A percentile compares a stretch with the other conserved stretches of the same genome.
phyloP scores from a whole-genome alignment of 2,113 vertebrate genomes.

The Percopsis transmontana region DNA sequence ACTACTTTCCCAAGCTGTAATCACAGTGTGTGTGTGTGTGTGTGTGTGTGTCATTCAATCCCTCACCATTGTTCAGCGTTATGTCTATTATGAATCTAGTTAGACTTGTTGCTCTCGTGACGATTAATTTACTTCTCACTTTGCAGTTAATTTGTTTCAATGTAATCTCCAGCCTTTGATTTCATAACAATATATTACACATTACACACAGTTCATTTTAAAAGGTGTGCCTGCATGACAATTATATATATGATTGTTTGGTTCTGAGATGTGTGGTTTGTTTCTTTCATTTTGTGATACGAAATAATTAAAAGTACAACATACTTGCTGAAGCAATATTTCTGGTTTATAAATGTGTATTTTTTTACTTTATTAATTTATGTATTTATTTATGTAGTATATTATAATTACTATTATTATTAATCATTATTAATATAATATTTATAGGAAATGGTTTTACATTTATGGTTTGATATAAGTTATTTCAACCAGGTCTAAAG shows the following conservation, averaged over 20 bases:
- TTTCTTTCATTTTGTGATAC: not conserved
- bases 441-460: no score
- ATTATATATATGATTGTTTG: not conserved
- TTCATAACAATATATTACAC: constrained; percentile 27
- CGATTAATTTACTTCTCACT: constrained; percentile 60
- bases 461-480: not conserved
- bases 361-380: no score
- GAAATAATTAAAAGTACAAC: no score
- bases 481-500: not conserved
- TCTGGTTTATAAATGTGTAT: no score
- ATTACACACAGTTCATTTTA: not conserved
- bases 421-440: not conserved
- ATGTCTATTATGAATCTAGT: constrained; percentile 67
- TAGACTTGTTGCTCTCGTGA: constrained; percentile 53
- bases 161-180: constrained; percentile 12
- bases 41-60: constrained; percentile 31
- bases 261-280: constrained; percentile 3
- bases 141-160: constrained; percentile 44
- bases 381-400: no score
- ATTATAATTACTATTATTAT: not conserved
- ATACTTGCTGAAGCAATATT: no score
- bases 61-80: constrained; percentile 67
- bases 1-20: constrained; percentile 75
- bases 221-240: constrained; percentile 7
- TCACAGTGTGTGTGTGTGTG: constrained; percentile 43